Percentiles rank a stretch among this genome's conserved stretches.
phyloP scores from a whole-genome alignment of 2,797 vertebrate species.

The Pseudochirops corinnae region DNA sequence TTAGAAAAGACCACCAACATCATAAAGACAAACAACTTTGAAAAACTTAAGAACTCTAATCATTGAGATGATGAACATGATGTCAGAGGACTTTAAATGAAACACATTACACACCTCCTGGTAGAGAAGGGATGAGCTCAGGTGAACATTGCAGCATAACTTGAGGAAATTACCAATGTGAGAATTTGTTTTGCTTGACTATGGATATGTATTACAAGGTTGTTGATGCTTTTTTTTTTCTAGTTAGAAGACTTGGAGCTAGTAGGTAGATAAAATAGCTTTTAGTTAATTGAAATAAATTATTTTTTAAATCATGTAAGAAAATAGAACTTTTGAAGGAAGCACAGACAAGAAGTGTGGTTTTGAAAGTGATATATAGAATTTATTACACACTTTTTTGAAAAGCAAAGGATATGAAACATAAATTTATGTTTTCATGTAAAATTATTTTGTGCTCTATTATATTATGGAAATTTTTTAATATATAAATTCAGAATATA shows the following conservation, averaged over 20 bases:
- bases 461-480: background rate
- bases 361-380: background rate
- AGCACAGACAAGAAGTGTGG: background rate
- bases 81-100: background rate
- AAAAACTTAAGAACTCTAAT: background rate
- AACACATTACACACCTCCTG: background rate
- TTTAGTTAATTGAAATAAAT: background rate
- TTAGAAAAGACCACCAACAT: too few relatives aligned
- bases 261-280: too few relatives aligned
- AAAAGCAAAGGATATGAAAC: background rate
- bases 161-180: background rate
- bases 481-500: background rate
- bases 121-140: background rate
- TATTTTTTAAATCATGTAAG: background rate
- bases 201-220: background rate
- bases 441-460: background rate
- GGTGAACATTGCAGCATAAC: background rate
- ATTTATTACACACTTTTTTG: background rate
- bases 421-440: background rate
- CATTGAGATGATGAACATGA: background rate
- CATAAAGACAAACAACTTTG: background rate
- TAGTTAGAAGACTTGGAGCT: too few relatives aligned
- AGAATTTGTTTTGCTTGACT: background rate
- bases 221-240: background rate
- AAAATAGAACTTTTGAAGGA: background rate